Evolutionary conservation across 1,140 invertebrate species (phyloP), one percentile per base, ranked within the genome.

Genomic region (Caenorhabditis brenneri): DNA sequence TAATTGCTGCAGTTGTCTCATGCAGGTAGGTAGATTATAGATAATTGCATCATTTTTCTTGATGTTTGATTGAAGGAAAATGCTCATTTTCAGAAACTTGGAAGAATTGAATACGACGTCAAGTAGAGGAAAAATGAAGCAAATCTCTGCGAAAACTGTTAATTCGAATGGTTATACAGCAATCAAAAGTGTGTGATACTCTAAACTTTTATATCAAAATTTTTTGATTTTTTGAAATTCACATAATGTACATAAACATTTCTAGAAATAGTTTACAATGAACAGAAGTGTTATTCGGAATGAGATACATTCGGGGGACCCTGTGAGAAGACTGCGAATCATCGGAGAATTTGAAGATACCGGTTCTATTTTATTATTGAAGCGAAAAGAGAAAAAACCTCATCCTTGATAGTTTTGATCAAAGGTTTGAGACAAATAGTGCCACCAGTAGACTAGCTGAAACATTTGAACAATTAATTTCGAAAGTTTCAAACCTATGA

Each of bases 391-490:
- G 36, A 1, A 6, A 5, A 19, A 4, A 16, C 4, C 19, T 31
- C 24, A 55, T 55, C 46, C 33, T 16, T 51, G 49, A 58, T 55
- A 81, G 80, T 81, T 81, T 42, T 84, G 74, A 49, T 86, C 85
- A 42, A 86, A 86, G 1, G 85, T 86, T 27, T 86, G 84, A 31
- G 85, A 86, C 29, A 86, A 51, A 85, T 86, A 86, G 78, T 86
- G 79, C 85, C 85, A 86, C 85, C 85, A 86, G 85, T 86, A 86
- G 65, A 86, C 51, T 1, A 86, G 60, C 85, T 86, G 80, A 78
- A 85, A 79, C 16, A 24, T 69, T n/a, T 0, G 16, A 1, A 42
- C 79, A 7, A 10, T 46, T 6, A 39, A 53, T 10, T 16, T 46
- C 19, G 60, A 0, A 19, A n/a, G 48, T 84, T 22, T 60, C 15